Evolutionary conservation across 2,797 vertebrate species (phyloP).

Genomic region (Sciurus vulgaris): DNA sequence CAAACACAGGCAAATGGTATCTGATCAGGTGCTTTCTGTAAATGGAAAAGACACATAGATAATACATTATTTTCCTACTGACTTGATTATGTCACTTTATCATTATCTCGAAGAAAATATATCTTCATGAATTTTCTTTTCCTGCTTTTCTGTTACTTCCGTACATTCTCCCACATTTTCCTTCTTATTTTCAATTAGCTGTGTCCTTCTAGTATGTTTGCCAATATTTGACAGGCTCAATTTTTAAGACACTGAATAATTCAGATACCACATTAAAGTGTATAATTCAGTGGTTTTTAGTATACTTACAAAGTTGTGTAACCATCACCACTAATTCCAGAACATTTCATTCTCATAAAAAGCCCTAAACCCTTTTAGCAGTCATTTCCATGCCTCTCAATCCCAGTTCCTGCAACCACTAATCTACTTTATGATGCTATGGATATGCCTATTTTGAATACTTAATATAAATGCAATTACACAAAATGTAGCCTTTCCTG

Average conservation of each 20-base stretch:
- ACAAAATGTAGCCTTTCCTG: neutral
- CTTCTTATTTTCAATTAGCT: neutral
- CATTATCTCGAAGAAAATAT: neutral
- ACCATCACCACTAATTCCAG: neutral
- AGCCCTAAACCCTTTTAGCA: neutral
- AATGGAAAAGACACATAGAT: neutral
- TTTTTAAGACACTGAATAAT: neutral
- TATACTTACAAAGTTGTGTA: neutral
- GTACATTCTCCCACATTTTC: neutral
- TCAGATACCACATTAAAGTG: slow-evolving; percentile 8
- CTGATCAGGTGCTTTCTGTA: neutral
- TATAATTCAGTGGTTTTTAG: neutral
- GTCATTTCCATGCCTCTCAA: neutral
- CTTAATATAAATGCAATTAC: neutral
- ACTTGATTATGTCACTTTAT: neutral
- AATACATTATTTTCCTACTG: neutral
- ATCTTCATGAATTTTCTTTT: neutral
- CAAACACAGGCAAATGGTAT: neutral
- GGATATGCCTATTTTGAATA: neutral
- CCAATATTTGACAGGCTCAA: neutral
- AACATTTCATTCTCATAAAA: neutral
- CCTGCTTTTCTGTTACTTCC: neutral
- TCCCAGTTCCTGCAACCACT: neutral
- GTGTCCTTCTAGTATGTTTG: neutral
- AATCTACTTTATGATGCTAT: neutral